phyloP scores from a whole-genome alignment of 2,797 vertebrate species.

The Antennarius maculatus region DNA sequence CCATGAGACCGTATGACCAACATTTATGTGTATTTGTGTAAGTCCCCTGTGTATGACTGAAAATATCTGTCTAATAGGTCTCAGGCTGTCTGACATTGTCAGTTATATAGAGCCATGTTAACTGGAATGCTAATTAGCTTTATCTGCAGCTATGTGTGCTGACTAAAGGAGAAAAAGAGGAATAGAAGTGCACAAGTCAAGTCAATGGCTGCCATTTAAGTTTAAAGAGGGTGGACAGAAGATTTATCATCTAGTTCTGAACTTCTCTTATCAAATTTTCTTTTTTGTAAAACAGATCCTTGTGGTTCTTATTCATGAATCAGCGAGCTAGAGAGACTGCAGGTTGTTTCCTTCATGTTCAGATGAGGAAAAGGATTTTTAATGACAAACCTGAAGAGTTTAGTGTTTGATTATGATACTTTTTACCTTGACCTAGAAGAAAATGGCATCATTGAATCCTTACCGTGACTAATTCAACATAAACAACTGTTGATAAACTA shows the following conservation, averaged over 20 bases:
- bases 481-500: too few relatives aligned
- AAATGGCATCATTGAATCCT: too few relatives aligned
- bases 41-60: neutral
- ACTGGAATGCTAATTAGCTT: slow-evolving; percentile 78
- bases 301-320: slow-evolving; percentile 35
- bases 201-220: slow-evolving; percentile 37
- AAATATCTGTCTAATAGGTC: slow-evolving; percentile 12
- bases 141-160: slow-evolving; percentile 66
- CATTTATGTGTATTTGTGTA: neutral
- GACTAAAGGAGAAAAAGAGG: slow-evolving; percentile 49
- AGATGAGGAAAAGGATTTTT: slow-evolving; percentile 18
- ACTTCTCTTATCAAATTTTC: slow-evolving; percentile 63
- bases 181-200: slow-evolving; percentile 20
- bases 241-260: slow-evolving; percentile 55
- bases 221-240: slow-evolving; percentile 35
- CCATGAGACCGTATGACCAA: slow-evolving; percentile 6
- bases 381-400: too few relatives aligned
- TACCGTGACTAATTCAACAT: too few relatives aligned
- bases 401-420: too few relatives aligned
- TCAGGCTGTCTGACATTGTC: slow-evolving; percentile 44
- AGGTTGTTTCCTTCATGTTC: slow-evolving; percentile 43
- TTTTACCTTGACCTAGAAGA: too few relatives aligned
- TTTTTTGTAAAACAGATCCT: slow-evolving; percentile 47
- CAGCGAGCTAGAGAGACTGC: slow-evolving; percentile 14
- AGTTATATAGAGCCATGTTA: slow-evolving; percentile 67